These are phyloP conservation scores for Enhydra lutris DNA, from an alignment of 2,113 vertebrate species.

Conservation along the genomic window DNA sequence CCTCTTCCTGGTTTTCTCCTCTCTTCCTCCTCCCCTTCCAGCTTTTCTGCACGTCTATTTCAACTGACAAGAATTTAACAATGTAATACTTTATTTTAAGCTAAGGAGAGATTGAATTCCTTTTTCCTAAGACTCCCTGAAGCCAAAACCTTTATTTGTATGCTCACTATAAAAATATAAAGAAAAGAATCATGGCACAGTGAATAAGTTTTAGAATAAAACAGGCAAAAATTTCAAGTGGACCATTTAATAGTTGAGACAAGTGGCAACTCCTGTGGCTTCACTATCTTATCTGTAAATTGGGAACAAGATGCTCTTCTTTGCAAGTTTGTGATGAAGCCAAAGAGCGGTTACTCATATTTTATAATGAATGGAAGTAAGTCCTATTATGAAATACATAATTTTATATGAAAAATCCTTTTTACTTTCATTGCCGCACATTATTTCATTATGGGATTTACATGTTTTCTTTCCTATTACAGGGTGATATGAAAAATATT, in stretches of 20 bases:
- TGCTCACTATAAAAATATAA: background rate
- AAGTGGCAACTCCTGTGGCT: background rate
- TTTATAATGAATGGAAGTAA: background rate
- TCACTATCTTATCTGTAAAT: background rate
- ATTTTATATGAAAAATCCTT: background rate
- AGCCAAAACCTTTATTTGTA: background rate
- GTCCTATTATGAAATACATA: background rate
- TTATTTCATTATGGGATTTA: background rate
- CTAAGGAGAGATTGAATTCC: background rate
- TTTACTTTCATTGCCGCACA: background rate
- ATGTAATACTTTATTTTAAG: background rate
- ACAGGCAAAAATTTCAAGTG: background rate
- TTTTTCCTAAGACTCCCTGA: background rate
- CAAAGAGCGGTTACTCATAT: background rate
- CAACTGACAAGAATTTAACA: background rate
- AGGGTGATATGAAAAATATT: constrained; percentile 26
- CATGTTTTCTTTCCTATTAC: background rate
- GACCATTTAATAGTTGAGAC: background rate
- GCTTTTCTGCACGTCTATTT: background rate
- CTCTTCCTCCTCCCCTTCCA: too few species aligned
- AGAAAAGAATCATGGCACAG: background rate
- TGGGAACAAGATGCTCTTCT: background rate
- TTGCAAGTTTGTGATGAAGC: background rate
- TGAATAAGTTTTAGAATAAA: background rate
- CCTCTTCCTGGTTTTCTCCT: too few species aligned